Base-by-base conservation (phyloP, 2,113 vertebrate genomes). In the Gobius niger region DNA sequence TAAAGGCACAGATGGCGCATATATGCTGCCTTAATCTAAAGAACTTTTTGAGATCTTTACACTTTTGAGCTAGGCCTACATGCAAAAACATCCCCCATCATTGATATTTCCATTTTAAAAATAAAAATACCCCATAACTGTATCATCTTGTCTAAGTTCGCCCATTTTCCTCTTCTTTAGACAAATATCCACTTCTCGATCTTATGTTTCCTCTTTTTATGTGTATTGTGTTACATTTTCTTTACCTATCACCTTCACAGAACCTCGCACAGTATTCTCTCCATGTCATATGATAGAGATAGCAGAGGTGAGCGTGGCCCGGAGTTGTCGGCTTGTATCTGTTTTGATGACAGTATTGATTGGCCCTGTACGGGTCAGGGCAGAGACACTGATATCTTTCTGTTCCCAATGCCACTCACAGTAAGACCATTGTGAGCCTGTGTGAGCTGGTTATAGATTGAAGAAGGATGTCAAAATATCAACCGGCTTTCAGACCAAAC, bases 291-390 rank as follows among this genome's bases (percentile, higher is more conserved):
- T 8, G 8, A 19, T 9, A 11, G 54, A 44, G 53, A 10, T 60
- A 60, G 19, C 11, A 60, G 12, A 76, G 44, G 65, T 71, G 71
- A 75, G 65, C 16, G 34, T 11, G 47, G 51, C 70, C 77, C 47
- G 67, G 24, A 16, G 56, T 47, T 13, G 51, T 77, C 81, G 65
- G 78, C 52, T 66, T 40, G 82, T 63, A 52, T 84, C 49, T 76
- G 49, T 70, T 77, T 61, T 70, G 80, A 78, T 81, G 80, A 77
- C 60, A 42, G 77, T 74, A 84, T 88, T 42, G 87, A 88, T 90
- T 42, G 65, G 34, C 16, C 68, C 42, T 50, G 82, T 40, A 14
- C 81, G 63, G 79, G 86, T 84, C 81, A 75, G 63, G 70, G 66
- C 73, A 71, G 75, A 75, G 75, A 72, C 41, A 9, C 62, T 46